These are phyloP conservation scores for Drosophila algonquin DNA, from an alignment of 2,888 invertebrate species.

Conservation along the genomic window DNA sequence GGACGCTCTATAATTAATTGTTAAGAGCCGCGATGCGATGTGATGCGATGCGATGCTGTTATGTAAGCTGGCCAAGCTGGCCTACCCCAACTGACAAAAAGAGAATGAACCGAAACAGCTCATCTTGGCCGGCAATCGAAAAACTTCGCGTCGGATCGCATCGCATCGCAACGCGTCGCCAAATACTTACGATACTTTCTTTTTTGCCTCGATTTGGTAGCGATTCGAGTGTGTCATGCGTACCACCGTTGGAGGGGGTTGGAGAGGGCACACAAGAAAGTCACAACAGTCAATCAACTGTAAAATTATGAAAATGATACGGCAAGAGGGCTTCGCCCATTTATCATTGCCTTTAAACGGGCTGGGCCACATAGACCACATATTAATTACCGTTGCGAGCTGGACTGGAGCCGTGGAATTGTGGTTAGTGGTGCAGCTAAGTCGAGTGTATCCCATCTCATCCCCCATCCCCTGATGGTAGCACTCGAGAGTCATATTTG, in stretches of 20 bases:
- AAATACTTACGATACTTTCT: conserved; percentile 70
- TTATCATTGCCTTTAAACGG: conserved; percentile 33
- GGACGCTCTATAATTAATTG: conserved; percentile 44
- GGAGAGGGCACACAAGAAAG: conserved; percentile 58
- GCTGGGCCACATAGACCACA: not conserved
- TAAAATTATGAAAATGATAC: conserved; percentile 58
- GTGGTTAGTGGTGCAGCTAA: conserved; percentile 49
- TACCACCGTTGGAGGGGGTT: conserved; percentile 13
- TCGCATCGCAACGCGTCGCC: conserved; percentile 1
- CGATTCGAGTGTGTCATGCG: conserved; percentile 38
- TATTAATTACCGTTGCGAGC: conserved; percentile 57
- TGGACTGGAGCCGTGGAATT: conserved; percentile 56
- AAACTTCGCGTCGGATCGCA: conserved; percentile 4
- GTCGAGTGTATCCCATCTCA: conserved; percentile 7
- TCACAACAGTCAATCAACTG: conserved; percentile 61
- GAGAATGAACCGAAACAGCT: conserved; percentile 28
- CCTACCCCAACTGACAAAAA: conserved; percentile 62
- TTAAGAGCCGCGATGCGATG: conserved; percentile 21
- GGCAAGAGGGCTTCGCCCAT: conserved; percentile 42
- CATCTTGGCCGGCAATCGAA: conserved; percentile 44
- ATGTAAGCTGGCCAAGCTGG: conserved; percentile 65
- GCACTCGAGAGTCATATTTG: conserved; percentile 31
- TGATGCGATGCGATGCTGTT: conserved; percentile 38
- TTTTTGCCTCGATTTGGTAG: conserved; percentile 37
- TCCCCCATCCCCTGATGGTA: not conserved